Conservation (phyloP, 1,140 invertebrate species). For the Sycophaga agraensis region DNA sequence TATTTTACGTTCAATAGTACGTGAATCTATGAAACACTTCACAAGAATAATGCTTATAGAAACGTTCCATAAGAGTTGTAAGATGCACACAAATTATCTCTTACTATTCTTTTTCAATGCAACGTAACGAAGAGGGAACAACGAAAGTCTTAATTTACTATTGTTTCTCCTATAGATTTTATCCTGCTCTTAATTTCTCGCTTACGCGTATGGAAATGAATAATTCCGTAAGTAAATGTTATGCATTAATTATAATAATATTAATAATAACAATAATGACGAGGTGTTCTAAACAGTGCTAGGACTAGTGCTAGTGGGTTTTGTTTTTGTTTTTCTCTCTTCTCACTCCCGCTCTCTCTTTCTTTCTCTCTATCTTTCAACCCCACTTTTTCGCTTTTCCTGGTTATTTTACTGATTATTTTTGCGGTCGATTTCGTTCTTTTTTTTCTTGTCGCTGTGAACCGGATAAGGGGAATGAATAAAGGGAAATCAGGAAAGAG, state of each 20-base stretch:
- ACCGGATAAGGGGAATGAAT: not conserved
- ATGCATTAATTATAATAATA: slow-evolving; percentile 34
- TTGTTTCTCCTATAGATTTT: too few relatives aligned
- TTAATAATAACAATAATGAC: slow-evolving; percentile 52
- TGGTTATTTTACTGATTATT: too few relatives aligned
- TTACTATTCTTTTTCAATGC: not conserved
- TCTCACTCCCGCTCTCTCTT: slow-evolving; percentile 14
- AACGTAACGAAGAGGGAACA: not conserved
- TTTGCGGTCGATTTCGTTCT: not conserved
- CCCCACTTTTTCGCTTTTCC: not conserved
- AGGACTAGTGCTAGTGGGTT: slow-evolving; percentile 56
- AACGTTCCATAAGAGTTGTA: slow-evolving; percentile 2
- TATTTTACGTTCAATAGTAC: slow-evolving; percentile 13
- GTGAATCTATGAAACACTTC: not conserved
- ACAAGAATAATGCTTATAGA: not conserved
- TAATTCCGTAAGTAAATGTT: slow-evolving; percentile 29
- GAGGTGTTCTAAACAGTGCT: slow-evolving; percentile 58
- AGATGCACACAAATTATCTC: too few relatives aligned
- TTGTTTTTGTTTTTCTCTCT: slow-evolving; percentile 19
- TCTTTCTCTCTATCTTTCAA: not conserved
- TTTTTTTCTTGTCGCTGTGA: slow-evolving; percentile 8
- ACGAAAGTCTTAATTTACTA: not conserved
- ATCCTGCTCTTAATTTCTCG: too few relatives aligned
- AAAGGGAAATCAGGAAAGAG: not conserved
- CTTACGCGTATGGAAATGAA: slow-evolving; percentile 11